Base-by-base conservation (phyloP, 2,113 vertebrate species). In the Bubalus kerabau region DNA sequence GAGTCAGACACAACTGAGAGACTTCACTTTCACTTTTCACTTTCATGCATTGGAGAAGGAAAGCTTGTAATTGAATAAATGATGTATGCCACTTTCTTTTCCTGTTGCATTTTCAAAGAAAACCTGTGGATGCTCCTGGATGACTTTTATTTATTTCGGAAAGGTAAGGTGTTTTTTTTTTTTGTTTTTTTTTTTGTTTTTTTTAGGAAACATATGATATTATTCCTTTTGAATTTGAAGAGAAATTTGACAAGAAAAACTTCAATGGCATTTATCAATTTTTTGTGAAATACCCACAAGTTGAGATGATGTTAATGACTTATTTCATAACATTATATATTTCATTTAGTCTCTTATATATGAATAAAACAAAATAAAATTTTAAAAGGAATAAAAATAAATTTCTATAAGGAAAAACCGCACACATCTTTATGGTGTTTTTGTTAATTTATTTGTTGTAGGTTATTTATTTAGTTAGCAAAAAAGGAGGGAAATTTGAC, bases 101-200 rank as follows among this genome's bases (percentile, higher is more conserved):
- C 40, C 59, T 85, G 0, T 17, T 95, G 57, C 17, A 36, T 93
- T 95, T 93, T 94, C 43, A 96, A 56, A 78, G 23, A 92, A 87
- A 83, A 83, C 2, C 36, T 90, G 46, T 57, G 46, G 10, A 82
- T 43, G 2, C 15, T 92, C 12, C 19, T 3, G 21, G 81, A 78
- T 30, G 17, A 56, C 2, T 92, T 82, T 59, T 26, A 74, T 50
- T 94, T 89, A 43, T 85, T 95, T 89, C 57, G 24, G 7, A 93
- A 91, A 3, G 57, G 14, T 74, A 62, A 11, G 3, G 1, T 21
- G 0, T 60, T 14, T 13, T 26, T 8, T 8, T 7, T 32, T 8
- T 17, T 64, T 32, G 13, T 17, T 56, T 56, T 2, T 56, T 6
- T 43, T 48, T 48, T 56, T 56, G 23, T 36, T 36, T 57, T 52